Conservation (phyloP, 1,140 invertebrate genomes). For the Drosophila eugracilis region DNA sequence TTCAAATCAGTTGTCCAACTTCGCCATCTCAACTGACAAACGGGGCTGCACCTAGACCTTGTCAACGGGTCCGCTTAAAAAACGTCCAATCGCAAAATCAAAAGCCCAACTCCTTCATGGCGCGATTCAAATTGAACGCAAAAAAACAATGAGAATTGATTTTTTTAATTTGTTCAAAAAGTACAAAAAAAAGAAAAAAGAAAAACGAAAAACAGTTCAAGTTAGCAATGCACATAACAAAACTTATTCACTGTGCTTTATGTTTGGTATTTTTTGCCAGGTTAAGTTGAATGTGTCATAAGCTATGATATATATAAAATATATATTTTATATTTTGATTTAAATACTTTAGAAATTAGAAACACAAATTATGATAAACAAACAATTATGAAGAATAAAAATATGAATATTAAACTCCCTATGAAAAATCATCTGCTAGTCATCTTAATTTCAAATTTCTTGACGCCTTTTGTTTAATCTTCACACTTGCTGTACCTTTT, state of each 20-base stretch:
- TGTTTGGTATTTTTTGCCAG: neutral
- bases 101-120: conserved; percentile 35
- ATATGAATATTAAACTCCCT: no score
- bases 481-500: no score
- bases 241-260: conserved; percentile 1
- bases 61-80: conserved; percentile 58
- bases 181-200: neutral
- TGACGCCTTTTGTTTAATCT: neutral
- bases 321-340: no score
- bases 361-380: neutral
- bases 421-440: neutral
- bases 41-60: conserved; percentile 77
- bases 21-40: conserved; percentile 57
- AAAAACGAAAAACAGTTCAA: conserved; percentile 12
- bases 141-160: conserved; percentile 73
- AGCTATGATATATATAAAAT: neutral
- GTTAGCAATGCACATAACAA: conserved; percentile 44
- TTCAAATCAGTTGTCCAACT: conserved; percentile 71
- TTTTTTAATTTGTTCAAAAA: conserved; percentile 8
- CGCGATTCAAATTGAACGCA: conserved; percentile 53
- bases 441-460: neutral
- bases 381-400: neutral
- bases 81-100: conserved; percentile 24
- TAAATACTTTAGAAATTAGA: neutral
- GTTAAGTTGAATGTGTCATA: neutral